Base-by-base conservation (phyloP, 2,113 vertebrate genomes). In the Oreochromis spilurus region DNA sequence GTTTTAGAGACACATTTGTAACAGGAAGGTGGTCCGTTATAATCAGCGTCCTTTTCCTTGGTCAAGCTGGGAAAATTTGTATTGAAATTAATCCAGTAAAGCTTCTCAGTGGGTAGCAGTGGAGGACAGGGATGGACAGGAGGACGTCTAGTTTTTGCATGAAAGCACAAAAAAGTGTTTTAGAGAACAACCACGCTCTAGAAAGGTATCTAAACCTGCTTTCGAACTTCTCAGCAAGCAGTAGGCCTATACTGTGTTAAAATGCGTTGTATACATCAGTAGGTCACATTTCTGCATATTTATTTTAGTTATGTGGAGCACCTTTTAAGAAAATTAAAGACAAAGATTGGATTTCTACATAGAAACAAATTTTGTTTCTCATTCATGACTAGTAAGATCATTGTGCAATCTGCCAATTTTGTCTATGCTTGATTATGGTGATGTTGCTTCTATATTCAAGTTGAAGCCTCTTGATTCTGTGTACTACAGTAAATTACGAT, bases 1-100 rank as follows among this genome's bases (percentile, higher is more conserved):
- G n/a, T n/a, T n/a, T n/a, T n/a, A n/a, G n/a, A n/a, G n/a, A n/a
- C 82, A 86, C 53, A 21, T 52, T 88, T 55, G 77, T 53, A 77
- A 87, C 60, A 89, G 10, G 36, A 85, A 50, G 67, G 58, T 29
- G 60, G 57, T 34, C 26, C 6, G 6, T 78, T 65, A 70, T 16
- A 79, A 48, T 62, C 17, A 11, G 24, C 4, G 53, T 48, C 50
- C 54, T 19, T 45, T 58, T 52, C 29, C 62, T 52, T 62, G 50
- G 53, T 24, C 78, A 16, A 43, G 19, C 21, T 53, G 62, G 38
- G 36, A 26, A 65, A 79, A 78, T 70, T 24, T 45, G 55, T 19
- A 17, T 14, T 53, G 62, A 75, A 84, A 58, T 80, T 2, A 52
- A 29, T 62, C 17, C 24, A 31, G 29, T 52, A 0, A 52, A 77